Conservation (phyloP, 1,140 invertebrate species). For the Formica selysi region DNA sequence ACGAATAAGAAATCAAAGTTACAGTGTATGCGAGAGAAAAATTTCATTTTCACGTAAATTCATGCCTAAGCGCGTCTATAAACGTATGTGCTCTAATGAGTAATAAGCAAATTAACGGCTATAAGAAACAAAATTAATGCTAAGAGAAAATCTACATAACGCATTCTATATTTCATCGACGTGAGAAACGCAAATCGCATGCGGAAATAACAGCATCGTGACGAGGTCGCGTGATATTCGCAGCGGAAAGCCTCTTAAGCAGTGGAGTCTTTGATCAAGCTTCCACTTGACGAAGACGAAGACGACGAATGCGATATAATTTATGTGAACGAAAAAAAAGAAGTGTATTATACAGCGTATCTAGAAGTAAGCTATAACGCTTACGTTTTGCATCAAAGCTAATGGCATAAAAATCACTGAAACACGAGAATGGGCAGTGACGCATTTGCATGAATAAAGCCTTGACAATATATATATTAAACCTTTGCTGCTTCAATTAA, state of each 20-base stretch:
- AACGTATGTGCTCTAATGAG: not conserved
- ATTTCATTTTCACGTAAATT: slow-evolving; percentile 20
- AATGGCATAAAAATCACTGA: slow-evolving; percentile 36
- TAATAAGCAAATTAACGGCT: slow-evolving; percentile 4
- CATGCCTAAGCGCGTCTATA: slow-evolving; percentile 37
- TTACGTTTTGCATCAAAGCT: not conserved
- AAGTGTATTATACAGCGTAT: slow-evolving; percentile 40
- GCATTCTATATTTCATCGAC: not conserved
- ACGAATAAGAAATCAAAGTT: slow-evolving; percentile 30
- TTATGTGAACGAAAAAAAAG: slow-evolving; percentile 48
- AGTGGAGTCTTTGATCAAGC: slow-evolving; percentile 50
- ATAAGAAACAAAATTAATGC: slow-evolving; percentile 33
- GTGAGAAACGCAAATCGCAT: slow-evolving; percentile 21
- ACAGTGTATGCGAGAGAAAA: not conserved
- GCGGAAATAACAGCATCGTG: slow-evolving; percentile 16
- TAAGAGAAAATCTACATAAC: slow-evolving; percentile 19
- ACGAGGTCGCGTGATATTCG: slow-evolving; percentile 24
- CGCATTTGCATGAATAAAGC: slow-evolving; percentile 38
- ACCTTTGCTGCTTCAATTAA: slow-evolving; percentile 13
- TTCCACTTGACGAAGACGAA: not conserved
- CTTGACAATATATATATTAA: not conserved
- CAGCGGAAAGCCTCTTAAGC: slow-evolving; percentile 32
- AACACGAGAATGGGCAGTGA: not conserved
- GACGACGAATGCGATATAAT: not conserved
- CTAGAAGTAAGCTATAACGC: slow-evolving; percentile 27